phyloP scores from a whole-genome alignment of 2,888 invertebrate genomes.

The Tipula lateralis region DNA sequence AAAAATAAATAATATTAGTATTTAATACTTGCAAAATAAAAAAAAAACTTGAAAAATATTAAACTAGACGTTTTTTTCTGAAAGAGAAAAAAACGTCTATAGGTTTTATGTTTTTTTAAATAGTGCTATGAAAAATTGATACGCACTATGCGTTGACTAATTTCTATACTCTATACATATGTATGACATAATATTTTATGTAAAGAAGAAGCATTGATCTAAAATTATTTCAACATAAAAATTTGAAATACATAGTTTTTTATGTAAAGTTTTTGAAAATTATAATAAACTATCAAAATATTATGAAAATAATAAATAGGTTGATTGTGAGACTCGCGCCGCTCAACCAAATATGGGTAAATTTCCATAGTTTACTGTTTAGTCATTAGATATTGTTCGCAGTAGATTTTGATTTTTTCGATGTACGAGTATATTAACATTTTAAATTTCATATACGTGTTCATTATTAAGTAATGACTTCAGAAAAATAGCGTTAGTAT shows the following conservation, averaged over 20 bases:
- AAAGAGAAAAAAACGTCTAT: not conserved
- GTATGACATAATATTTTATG: not conserved
- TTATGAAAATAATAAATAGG: not conserved
- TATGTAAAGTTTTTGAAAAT: not conserved
- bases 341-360: not conserved
- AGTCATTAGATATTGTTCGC: constrained; percentile 4
- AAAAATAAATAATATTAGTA: too few species aligned
- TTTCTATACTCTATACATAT: not conserved
- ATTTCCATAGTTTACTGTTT: not conserved
- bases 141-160: not conserved
- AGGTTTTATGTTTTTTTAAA: not conserved
- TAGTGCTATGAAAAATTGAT: not conserved
- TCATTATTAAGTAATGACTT: not conserved
- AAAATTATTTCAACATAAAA: not conserved
- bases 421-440: not conserved
- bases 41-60: too few species aligned
- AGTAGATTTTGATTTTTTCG: not conserved
- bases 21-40: too few species aligned
- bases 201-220: not conserved
- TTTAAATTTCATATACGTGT: not conserved
- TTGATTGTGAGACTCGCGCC: constrained; percentile 5
- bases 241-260: not conserved
- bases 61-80: too few species aligned
- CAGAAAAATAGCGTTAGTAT: not conserved
- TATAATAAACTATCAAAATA: not conserved